phyloP scores from a whole-genome alignment of 2,113 vertebrate genomes.

The Rallus limicola region DNA sequence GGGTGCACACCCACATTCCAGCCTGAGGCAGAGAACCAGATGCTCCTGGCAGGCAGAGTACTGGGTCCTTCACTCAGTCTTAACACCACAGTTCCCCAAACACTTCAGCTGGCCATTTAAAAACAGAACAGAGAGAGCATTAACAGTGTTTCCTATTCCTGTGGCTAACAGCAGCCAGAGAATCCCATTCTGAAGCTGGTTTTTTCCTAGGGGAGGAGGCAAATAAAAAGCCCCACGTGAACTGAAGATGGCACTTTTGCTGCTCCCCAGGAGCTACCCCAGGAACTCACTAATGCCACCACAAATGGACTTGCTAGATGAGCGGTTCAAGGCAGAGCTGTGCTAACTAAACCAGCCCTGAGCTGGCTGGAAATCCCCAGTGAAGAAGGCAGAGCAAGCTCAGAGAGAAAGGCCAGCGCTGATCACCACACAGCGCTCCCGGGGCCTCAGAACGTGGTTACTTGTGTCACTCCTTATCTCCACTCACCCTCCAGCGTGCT shows the following conservation, averaged over 20 bases:
- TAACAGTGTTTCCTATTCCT: neutral
- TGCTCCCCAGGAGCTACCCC: neutral
- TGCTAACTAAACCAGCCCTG: neutral
- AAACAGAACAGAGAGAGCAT: neutral
- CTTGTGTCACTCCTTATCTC: neutral
- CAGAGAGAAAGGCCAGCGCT: neutral
- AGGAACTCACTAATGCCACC: neutral
- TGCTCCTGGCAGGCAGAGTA: neutral
- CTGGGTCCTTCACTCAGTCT: neutral
- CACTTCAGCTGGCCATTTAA: neutral
- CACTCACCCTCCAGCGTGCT: neutral
- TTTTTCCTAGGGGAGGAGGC: neutral
- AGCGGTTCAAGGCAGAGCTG: neutral
- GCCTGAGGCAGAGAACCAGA: neutral
- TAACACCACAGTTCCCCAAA: neutral
- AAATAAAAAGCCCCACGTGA: neutral
- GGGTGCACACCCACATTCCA: neutral
- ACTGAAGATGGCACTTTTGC: neutral
- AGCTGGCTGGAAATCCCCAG: neutral
- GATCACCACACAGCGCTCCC: neutral
- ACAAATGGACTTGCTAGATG: accelerated
- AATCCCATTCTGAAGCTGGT: neutral
- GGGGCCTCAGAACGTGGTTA: neutral
- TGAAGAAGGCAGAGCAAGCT: neutral
- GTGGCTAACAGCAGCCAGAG: neutral